Percentiles rank a stretch among this genome's conserved stretches.
Evolutionary conservation across 2,797 vertebrate species (phyloP).

Genomic region (Phalanger gymnotis): DNA sequence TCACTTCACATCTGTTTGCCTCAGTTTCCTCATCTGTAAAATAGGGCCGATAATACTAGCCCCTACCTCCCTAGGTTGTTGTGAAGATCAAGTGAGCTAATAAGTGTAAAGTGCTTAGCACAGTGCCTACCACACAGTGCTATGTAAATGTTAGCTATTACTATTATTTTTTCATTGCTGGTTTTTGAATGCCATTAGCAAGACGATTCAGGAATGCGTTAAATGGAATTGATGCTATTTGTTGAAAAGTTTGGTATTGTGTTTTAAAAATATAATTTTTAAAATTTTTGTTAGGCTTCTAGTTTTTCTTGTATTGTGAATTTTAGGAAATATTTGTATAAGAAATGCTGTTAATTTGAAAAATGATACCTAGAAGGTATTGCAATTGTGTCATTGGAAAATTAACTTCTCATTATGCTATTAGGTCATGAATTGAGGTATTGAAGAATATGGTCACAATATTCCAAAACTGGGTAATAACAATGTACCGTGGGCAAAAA

Average conservation of each 20-base stretch:
- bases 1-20: neutral
- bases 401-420: neutral
- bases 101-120: neutral
- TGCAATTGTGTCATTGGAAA: neutral
- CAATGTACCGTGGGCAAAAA: too few relatives aligned
- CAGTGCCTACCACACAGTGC: neutral
- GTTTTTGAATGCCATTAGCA: neutral
- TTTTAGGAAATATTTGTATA: neutral
- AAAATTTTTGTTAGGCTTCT: neutral
- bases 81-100: neutral
- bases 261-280: neutral
- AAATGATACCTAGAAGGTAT: neutral
- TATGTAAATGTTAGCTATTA: neutral
- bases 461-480: too few relatives aligned
- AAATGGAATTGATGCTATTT: neutral
- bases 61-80: neutral
- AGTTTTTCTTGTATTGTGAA: neutral
- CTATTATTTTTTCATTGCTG: neutral
- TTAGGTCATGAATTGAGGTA: too few relatives aligned
- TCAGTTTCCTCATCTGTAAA: neutral
- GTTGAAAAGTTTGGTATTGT: neutral
- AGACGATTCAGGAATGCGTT: neutral
- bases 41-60: too few relatives aligned
- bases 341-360: neutral
- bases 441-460: too few relatives aligned